Percentiles rank a stretch among this genome's conserved stretches.
Evolutionary conservation across 2,797 vertebrate species (phyloP).

Genomic region (Macrochelys suwanniensis): DNA sequence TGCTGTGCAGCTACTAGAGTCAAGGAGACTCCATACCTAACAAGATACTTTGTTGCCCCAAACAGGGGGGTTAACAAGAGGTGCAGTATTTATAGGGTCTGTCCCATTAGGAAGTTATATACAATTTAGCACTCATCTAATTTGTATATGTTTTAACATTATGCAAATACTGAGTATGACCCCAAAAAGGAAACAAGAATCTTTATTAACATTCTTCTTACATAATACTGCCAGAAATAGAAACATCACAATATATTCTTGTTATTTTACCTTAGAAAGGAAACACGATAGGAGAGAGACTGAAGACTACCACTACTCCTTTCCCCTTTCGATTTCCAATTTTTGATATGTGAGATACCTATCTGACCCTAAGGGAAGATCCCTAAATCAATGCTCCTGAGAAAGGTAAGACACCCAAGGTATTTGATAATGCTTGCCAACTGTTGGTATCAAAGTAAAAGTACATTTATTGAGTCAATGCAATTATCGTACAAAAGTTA

Average conservation of each 20-base stretch:
- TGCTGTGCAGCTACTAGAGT: neutral
- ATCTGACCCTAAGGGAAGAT: neutral
- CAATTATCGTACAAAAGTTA: conserved; percentile 8
- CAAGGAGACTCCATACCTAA: neutral
- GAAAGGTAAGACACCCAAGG: neutral
- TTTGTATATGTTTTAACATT: neutral
- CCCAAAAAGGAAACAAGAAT: neutral
- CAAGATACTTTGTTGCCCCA: neutral
- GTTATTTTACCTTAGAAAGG: neutral
- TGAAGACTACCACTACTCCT: neutral
- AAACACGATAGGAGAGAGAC: neutral
- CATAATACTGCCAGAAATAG: neutral
- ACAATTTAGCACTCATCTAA: neutral
- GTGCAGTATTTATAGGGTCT: neutral
- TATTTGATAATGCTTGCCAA: neutral
- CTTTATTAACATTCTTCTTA: neutral
- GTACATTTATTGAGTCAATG: neutral
- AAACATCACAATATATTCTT: neutral
- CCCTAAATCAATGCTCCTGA: neutral
- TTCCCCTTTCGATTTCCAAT: neutral
- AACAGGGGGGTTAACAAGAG: neutral
- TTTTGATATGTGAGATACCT: neutral
- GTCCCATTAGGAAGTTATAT: neutral
- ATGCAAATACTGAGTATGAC: neutral
- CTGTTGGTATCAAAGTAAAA: neutral